phyloP scores from a whole-genome alignment of 1,140 invertebrate species.

The Ceratoteleas bidentatus region DNA sequence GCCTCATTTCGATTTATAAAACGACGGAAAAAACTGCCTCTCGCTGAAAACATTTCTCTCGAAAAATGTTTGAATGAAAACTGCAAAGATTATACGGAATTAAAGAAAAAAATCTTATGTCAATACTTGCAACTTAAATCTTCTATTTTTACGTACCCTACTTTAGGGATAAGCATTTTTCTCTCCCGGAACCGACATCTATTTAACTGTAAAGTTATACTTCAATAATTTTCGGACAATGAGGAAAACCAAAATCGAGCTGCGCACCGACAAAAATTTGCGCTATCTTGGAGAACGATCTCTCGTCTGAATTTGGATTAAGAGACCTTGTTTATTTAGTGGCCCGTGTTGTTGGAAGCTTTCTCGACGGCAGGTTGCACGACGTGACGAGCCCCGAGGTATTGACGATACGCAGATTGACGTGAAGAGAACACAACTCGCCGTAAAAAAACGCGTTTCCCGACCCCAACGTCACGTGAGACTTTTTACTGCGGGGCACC shows the following conservation, averaged over 20 bases:
- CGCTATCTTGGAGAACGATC: conserved; percentile 30
- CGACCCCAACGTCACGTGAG: conserved; percentile 43
- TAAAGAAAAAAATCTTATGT: conserved; percentile 14
- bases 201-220: conserved; percentile 32
- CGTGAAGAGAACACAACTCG: conserved; percentile 41
- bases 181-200: neutral
- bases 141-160: conserved; percentile 2
- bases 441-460: conserved; percentile 50
- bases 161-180: conserved; percentile 21
- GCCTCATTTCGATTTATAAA: conserved; percentile 16
- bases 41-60: too few species aligned
- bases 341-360: neutral
- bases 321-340: conserved; percentile 30
- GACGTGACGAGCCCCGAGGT: conserved; percentile 18
- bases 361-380: conserved; percentile 40
- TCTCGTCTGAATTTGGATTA: conserved; percentile 35
- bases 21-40: conserved; percentile 12
- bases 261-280: conserved; percentile 15
- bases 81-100: conserved; percentile 1
- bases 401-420: conserved; percentile 45
- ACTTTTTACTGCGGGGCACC: conserved; percentile 45
- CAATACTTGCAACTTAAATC: conserved; percentile 16
- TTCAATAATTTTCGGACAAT: conserved; percentile 34
- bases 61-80: neutral
- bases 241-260: conserved; percentile 11